Base-by-base conservation (phyloP, 2,113 vertebrate genomes). In the Oceanodroma tethys region DNA sequence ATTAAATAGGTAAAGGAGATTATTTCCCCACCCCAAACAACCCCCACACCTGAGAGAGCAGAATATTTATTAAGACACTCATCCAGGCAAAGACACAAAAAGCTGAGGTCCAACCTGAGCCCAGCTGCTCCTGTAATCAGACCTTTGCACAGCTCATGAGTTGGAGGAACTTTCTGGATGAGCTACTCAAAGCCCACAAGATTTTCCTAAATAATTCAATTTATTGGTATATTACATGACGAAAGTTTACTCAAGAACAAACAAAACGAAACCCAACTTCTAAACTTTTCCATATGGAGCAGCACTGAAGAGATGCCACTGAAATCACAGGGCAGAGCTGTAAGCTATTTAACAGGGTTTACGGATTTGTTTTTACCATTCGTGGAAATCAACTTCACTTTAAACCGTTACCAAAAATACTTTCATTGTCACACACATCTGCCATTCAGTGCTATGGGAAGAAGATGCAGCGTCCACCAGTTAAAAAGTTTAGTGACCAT, bases 201-300 rank as follows among this genome's bases (percentile, higher is more conserved):
- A 14, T 53, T 68, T 68, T 72, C 34, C 62, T 15, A 34, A 80
- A 78, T 43, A 75, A 85, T 48, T 56, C 10, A 30, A 15, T 62
- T 80, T 58, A 62, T 20, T 1, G 0, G 4, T 23, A 17, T 12
- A 18, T 17, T 21, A 30, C 9, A 17, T 0, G 2, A 56, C 12
- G 68, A 67, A 58, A 42, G 4, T 25, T 65, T 20, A 60, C 27
- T 81, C 10, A 22, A 43, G 32, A 67, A 19, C 17, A 62, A 88
- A 52, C 16, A 65, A 59, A 52, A 68, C 18, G 11, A 43, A 90
- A 79, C 32, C 19, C 18, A 45, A 23, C 22, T 58, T 59, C 36
- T 34, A 16, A 88, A 53, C 53, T 76, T 68, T 32, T 56, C 66
- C 5, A 4, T 48, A 45, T 40, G 52, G 5, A 14, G 60, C 47